Conservation (phyloP, 2,113 vertebrate genomes). For the Cairina moschata region DNA sequence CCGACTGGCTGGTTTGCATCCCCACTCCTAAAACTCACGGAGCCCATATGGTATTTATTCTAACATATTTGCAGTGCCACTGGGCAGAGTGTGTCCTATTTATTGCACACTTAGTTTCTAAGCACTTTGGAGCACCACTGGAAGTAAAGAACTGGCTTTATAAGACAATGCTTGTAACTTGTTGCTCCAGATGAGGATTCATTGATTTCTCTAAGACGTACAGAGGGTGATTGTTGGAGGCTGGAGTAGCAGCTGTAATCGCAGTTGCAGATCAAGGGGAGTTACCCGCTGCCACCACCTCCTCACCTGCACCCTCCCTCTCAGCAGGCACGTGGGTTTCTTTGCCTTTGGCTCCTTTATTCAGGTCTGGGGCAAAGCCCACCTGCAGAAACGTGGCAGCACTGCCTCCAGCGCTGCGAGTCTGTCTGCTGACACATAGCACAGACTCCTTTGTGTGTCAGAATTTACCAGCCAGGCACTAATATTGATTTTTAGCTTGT, state of each 20-base stretch:
- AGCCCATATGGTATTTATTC: not conserved
- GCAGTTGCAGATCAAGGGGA: rapidly evolving
- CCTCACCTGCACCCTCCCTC: not conserved
- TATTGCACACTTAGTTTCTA: not conserved
- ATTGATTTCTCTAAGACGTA: not conserved
- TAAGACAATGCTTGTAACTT: not conserved
- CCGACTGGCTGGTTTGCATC: not conserved
- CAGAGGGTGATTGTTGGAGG: not conserved
- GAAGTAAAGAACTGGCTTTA: not conserved
- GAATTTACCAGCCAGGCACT: not conserved
- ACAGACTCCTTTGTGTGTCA: not conserved
- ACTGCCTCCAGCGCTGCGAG: rapidly evolving
- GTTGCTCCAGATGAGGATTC: not conserved
- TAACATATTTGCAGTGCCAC: not conserved
- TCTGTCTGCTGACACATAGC: not conserved
- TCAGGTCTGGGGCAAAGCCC: rapidly evolving
- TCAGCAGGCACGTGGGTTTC: rapidly evolving
- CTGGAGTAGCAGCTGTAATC: not conserved
- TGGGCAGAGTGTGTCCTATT: not conserved
- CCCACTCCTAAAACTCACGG: not conserved
- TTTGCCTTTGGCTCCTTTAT: not conserved
- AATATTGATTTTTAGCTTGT: not conserved
- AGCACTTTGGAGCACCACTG: not conserved
- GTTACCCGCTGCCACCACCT: not conserved
- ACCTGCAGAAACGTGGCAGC: not conserved